These are phyloP conservation scores for Myotis myotis DNA, from an alignment of 2,797 vertebrate genomes.

Conservation along the genomic window DNA sequence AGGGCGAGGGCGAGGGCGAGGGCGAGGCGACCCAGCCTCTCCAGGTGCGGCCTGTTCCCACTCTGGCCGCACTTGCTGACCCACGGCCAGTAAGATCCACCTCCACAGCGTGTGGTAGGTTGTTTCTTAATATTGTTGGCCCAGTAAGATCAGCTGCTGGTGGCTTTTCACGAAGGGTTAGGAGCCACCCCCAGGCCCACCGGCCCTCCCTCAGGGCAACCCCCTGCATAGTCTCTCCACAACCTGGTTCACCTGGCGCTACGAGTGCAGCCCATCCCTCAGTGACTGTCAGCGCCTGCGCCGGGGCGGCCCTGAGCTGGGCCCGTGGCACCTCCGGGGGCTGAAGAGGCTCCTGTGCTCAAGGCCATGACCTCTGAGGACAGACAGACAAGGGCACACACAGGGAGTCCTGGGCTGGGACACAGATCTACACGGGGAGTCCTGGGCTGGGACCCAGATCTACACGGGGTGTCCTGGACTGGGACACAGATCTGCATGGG, in stretches of 20 bases:
- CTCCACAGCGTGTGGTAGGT: accelerated
- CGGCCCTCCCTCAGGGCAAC: neutral
- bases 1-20: no score
- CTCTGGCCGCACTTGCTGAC: neutral
- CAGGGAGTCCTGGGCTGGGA: neutral
- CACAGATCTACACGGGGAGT: no score
- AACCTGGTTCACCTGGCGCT: neutral
- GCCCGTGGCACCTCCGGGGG: neutral
- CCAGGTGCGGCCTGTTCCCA: accelerated
- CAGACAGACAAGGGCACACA: neutral
- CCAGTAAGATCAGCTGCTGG: neutral
- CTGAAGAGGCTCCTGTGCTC: neutral
- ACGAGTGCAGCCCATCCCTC: accelerated
- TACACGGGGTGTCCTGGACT: no score
- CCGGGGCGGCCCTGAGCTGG: neutral
- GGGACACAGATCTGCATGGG: no score
- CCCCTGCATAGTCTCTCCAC: neutral
- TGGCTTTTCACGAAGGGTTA: neutral
- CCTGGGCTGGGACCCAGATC: no score
- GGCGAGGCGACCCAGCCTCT: neutral
- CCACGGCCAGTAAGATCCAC: neutral
- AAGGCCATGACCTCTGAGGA: neutral
- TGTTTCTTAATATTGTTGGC: neutral
- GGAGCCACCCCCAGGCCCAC: neutral
- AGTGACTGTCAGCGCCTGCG: neutral